Percentiles rank a stretch among this genome's conserved stretches.
These are phyloP conservation scores for Melanerpes formicivorus DNA, from an alignment of 2,113 vertebrate species.

Conservation along the genomic window DNA sequence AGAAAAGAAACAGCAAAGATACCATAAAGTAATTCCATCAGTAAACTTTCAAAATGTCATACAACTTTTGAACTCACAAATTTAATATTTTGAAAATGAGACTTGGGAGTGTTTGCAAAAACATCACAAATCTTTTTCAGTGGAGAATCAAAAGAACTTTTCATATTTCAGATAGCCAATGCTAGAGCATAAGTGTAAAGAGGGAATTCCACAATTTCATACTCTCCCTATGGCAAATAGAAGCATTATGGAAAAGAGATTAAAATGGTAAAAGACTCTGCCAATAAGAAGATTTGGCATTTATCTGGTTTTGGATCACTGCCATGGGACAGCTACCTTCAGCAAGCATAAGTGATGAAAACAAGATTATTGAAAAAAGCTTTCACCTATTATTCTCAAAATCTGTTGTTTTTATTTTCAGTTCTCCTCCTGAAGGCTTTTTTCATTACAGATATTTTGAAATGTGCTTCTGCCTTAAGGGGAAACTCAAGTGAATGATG, in stretches of 20 bases:
- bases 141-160: neutral
- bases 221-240: neutral
- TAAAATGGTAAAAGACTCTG: neutral
- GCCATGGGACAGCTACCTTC: neutral
- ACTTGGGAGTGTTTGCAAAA: neutral
- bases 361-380: neutral
- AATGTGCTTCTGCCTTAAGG: neutral
- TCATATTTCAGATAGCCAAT: neutral
- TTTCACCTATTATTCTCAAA: neutral
- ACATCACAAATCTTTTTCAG: neutral
- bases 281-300: neutral
- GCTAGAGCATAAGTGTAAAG: neutral
- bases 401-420: neutral
- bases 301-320: neutral
- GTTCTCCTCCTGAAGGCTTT: neutral
- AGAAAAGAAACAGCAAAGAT: neutral
- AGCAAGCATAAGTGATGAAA: neutral
- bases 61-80: neutral
- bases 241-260: neutral
- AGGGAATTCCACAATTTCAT: neutral
- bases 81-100: neutral
- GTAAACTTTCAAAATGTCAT: neutral
- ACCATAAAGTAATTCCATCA: neutral
- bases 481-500: neutral
- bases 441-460: constrained; percentile 1